A percentile compares a stretch with the other conserved stretches of the same genome.
These are phyloP conservation scores for Melanerpes formicivorus DNA, from an alignment of 2,113 vertebrate genomes.

Conservation along the genomic window DNA sequence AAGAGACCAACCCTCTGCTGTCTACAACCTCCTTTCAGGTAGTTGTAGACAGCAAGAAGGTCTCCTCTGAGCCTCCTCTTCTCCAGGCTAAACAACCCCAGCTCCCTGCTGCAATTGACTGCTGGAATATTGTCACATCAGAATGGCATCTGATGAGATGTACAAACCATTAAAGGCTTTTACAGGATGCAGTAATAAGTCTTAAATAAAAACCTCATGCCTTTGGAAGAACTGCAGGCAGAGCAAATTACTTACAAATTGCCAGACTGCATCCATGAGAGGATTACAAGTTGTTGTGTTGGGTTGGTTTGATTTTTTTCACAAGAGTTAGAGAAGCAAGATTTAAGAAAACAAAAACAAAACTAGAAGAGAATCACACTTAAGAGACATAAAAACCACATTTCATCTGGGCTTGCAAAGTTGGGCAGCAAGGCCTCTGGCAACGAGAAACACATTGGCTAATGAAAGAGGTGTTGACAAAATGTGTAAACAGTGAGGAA, in stretches of 20 bases:
- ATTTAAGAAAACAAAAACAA: background rate
- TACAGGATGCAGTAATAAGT: background rate
- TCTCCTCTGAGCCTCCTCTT: too few relatives aligned
- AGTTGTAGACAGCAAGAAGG: too few relatives aligned
- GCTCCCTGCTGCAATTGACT: background rate
- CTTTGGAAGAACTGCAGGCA: background rate
- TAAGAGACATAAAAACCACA: background rate
- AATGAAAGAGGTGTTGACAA: background rate
- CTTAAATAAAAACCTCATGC: background rate
- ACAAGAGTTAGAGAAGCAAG: background rate
- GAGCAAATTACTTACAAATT: background rate
- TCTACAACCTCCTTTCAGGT: too few relatives aligned
- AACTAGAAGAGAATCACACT: background rate
- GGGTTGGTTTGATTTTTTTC: background rate
- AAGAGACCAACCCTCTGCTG: too few relatives aligned
- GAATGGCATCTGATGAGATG: background rate
- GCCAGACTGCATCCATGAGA: background rate
- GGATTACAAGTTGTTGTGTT: background rate
- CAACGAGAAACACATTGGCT: background rate
- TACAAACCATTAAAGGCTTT: background rate
- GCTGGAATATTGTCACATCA: background rate
- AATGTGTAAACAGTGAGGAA: slow-evolving; percentile 29
- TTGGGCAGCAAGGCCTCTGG: slow-evolving; percentile 20
- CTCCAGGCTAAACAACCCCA: too few relatives aligned
- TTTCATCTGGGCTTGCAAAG: background rate